Conservation (phyloP, 2,113 vertebrate species). For the Mionectes macconnelli region DNA sequence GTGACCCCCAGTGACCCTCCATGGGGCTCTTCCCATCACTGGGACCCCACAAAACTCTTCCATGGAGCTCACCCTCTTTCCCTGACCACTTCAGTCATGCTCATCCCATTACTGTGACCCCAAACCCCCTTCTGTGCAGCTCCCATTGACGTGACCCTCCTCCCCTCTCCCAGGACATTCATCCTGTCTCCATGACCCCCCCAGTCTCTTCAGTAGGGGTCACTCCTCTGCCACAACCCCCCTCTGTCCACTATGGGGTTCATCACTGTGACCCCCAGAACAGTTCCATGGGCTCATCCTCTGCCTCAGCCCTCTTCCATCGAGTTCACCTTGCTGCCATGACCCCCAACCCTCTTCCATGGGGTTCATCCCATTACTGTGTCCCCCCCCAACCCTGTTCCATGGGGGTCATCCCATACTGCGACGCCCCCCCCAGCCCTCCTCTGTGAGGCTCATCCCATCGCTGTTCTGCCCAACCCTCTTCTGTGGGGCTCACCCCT, state of each 20-base stretch:
- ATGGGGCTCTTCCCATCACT: not conserved
- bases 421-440: no score
- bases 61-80: not conserved
- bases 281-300: no score
- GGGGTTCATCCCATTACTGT: no score
- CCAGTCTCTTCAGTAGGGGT: accelerated
- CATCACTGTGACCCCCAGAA: not conserved
- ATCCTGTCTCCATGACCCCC: not conserved
- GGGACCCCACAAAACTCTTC: not conserved
- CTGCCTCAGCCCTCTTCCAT: not conserved
- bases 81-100: not conserved
- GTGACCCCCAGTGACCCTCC: not conserved
- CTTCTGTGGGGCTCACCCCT: accelerated
- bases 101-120: not conserved
- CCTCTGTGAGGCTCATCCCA: not conserved
- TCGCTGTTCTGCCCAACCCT: not conserved
- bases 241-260: not conserved
- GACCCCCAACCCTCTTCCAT: not conserved
- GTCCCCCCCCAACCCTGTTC: not conserved
- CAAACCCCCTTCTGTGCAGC: not conserved
- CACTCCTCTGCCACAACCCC: no score
- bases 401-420: not conserved
- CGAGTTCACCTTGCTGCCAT: no score
- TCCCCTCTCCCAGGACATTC: not conserved
- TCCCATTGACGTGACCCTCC: not conserved